Evolutionary conservation across 2,113 vertebrate genomes (phyloP).

Genomic region (Saccopteryx leptura): DNA sequence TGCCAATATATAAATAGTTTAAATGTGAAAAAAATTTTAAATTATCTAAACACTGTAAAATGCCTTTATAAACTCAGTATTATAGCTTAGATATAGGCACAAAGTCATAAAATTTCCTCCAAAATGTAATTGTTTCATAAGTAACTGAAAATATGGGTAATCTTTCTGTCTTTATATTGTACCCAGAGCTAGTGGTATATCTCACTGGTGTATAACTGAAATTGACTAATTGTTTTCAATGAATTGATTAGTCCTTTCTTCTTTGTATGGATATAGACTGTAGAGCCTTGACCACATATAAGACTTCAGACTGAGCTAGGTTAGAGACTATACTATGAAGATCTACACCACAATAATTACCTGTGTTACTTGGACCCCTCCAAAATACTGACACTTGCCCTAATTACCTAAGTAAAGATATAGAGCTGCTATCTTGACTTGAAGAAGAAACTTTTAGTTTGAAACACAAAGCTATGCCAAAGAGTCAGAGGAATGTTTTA

Average conservation of each 20-base stretch:
- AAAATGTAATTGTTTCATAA: conserved; percentile 11
- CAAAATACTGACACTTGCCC: conserved; percentile 9
- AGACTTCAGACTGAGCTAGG: not conserved
- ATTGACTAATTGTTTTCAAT: not conserved
- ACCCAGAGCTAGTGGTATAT: not conserved
- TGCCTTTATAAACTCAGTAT: not conserved
- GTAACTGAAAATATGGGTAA: not conserved
- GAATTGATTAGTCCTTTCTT: conserved; percentile 21
- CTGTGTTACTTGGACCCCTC: not conserved
- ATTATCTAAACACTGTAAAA: not conserved
- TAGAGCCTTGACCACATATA: conserved; percentile 33
- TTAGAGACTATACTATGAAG: not conserved
- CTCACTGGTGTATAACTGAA: not conserved
- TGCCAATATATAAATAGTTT: conserved; percentile 41
- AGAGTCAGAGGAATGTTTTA: conserved; percentile 12
- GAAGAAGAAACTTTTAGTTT: conserved; percentile 31
- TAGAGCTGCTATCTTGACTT: conserved; percentile 3
- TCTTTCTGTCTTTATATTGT: not conserved
- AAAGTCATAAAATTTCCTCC: conserved; percentile 38
- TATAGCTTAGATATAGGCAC: not conserved
- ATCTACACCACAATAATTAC: not conserved
- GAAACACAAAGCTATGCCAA: not conserved
- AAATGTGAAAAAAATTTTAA: conserved; percentile 9
- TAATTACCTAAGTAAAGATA: not conserved
- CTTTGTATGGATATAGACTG: not conserved